These are phyloP conservation scores for Dryocosmus kuriphilus DNA, from an alignment of 2,888 invertebrate genomes.

Conservation along the genomic window DNA sequence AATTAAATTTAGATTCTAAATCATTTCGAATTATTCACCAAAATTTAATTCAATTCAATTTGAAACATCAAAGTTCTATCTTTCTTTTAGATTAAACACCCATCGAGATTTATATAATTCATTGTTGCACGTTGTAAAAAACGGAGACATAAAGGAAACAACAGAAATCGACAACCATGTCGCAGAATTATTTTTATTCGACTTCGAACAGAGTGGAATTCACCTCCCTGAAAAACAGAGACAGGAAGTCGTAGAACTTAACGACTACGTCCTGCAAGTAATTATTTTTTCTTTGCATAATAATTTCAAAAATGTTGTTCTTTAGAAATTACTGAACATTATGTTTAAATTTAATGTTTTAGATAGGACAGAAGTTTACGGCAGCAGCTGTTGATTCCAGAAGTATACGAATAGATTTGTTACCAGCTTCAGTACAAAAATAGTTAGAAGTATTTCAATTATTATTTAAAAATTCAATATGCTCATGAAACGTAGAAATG, in stretches of 20 bases:
- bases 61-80: constrained; percentile 40
- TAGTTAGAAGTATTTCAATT: constrained; percentile 41
- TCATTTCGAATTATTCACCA: not conserved
- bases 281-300: constrained; percentile 32
- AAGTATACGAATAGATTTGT: constrained; percentile 81
- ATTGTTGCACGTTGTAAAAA: constrained; percentile 84
- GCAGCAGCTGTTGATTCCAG: constrained; percentile 86
- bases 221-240: constrained; percentile 89
- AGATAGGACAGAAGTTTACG: constrained; percentile 90
- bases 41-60: not conserved
- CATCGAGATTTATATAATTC: constrained; percentile 90
- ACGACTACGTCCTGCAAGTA: constrained; percentile 89
- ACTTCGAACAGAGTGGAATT: constrained; percentile 98
- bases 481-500: too few relatives aligned
- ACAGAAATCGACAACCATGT: constrained; percentile 91
- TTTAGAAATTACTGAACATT: not conserved
- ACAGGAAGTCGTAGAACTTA: constrained; percentile 88
- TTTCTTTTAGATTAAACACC: constrained; percentile 88
- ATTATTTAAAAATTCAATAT: not conserved
- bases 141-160: constrained; percentile 84
- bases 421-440: constrained; percentile 84
- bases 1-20: constrained; percentile 15
- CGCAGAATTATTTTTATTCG: constrained; percentile 93
- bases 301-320: not conserved
- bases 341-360: constrained; percentile 41